phyloP scores from a whole-genome alignment of 2,113 vertebrate species.

The Ahaetulla prasina region DNA sequence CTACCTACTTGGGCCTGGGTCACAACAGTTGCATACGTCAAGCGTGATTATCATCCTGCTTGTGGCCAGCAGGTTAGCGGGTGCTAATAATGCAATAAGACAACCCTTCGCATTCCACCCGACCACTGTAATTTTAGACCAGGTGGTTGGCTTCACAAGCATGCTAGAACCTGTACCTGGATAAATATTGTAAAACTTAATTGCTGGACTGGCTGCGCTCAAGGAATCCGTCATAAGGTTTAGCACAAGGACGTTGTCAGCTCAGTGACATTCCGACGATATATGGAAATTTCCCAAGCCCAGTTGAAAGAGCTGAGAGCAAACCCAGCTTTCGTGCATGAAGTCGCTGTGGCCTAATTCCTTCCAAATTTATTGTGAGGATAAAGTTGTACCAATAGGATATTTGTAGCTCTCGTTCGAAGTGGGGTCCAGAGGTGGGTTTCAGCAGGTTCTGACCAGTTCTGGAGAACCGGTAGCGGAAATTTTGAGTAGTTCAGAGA shows the following conservation, averaged over 20 bases:
- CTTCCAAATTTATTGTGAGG: neutral
- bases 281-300: neutral
- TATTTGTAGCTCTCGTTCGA: neutral
- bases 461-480: too few relatives aligned
- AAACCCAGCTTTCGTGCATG: neutral
- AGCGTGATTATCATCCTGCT: neutral
- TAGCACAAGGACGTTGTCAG: neutral
- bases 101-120: neutral
- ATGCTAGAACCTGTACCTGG: neutral
- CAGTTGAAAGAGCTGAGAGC: neutral
- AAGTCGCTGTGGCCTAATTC: neutral
- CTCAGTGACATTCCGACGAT: neutral
- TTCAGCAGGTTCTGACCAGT: too few relatives aligned
- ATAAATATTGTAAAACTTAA: neutral
- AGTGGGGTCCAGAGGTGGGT: too few relatives aligned
- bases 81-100: neutral
- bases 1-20: too few relatives aligned
- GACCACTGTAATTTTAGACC: neutral
- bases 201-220: neutral
- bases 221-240: neutral
- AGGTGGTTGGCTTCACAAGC: neutral
- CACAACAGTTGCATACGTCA: too few relatives aligned
- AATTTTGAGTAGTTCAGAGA: too few relatives aligned
- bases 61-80: neutral
- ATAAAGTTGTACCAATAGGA: neutral